Evolutionary conservation across 2,888 invertebrate genomes (phyloP).

Genomic region (Keiferia lycopersicella): DNA sequence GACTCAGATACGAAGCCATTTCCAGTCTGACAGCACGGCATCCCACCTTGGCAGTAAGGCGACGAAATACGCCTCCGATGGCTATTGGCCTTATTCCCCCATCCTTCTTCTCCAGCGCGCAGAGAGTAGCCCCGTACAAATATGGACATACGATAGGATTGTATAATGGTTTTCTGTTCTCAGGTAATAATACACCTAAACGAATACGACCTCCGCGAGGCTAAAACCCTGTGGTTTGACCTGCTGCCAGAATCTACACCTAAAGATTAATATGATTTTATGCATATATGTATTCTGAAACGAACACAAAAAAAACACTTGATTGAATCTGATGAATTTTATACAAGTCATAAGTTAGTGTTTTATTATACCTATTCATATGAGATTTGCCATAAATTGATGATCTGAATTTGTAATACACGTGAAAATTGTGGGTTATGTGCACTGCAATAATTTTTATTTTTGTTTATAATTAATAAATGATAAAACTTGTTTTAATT

Average conservation of each 20-base stretch:
- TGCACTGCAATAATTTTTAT: background rate
- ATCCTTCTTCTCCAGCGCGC: too few species aligned
- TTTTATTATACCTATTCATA: background rate
- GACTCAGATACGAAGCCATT: too few species aligned
- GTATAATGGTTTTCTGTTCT: constrained; percentile 43
- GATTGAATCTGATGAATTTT: constrained; percentile 48
- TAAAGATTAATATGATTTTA: constrained; percentile 55
- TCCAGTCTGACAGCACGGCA: too few species aligned
- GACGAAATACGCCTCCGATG: too few species aligned
- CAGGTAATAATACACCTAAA: constrained; percentile 84
- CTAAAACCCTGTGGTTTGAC: constrained; percentile 88
- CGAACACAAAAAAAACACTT: constrained; percentile 29
- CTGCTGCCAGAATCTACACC: constrained; percentile 80
- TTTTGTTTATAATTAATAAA: background rate
- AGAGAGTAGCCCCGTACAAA: too few species aligned
- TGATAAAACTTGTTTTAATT: constrained; percentile 7
- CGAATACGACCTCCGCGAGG: constrained; percentile 85
- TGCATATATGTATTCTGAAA: too few species aligned
- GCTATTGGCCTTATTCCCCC: too few species aligned
- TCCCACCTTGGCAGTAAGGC: too few species aligned
- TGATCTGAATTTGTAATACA: constrained; percentile 39
- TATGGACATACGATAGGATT: background rate
- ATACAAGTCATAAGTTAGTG: constrained; percentile 22
- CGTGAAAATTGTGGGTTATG: background rate
- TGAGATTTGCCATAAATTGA: constrained; percentile 34